Base-by-base conservation (phyloP, 2,888 invertebrate species). In the Tethea ocularis region DNA sequence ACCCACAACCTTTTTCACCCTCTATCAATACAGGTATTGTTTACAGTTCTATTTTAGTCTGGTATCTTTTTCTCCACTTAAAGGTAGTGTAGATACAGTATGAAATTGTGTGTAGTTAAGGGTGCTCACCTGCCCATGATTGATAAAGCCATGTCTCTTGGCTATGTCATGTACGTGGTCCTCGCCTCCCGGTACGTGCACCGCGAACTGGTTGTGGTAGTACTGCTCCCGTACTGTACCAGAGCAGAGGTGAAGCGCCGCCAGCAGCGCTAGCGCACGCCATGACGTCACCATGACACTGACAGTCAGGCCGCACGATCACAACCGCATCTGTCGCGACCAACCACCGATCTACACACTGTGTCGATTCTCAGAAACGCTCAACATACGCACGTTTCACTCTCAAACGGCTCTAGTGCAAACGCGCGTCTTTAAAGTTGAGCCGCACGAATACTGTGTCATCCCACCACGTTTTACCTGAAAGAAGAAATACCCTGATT, bases 181-280 rank as follows among this genome's bases (percentile, higher is more conserved):
- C 57, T 93, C 87, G 20, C 96, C 96, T 52, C 94, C 96, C 23
- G 96, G 96, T 82, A 99, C 95, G 84, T 97, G 96, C 55, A 98
- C 96, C 56, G 98, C 98, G 83, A 97, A 97, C 84, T 97, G 95
- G 88, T 97, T 97, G 89, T 95, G 95, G 88, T 95, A 97, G 78
- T 96, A 94, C 51, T 81, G 65, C 71, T 87, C 84, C 61, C 84
- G 86, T 20, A 54, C 33, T 26, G 82, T 69, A 64, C 76, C 75
- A 36, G 63, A 72, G 66, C 82, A 76, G 67, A 70, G 66, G 58
- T 74, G 68, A 64, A 82, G 79, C 73, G 80, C 75, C 64, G 78
- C 84, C 75, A 81, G 80, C 78, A 80, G 78, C 80, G 83, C 88
- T 81, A 83, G 79, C 87, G 83, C 84, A 78, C 88, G 89, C 90